Percentiles rank a stretch among this genome's conserved stretches.
Evolutionary conservation across 2,797 vertebrate species (phyloP).

Genomic region (Glyptemys insculpta): DNA sequence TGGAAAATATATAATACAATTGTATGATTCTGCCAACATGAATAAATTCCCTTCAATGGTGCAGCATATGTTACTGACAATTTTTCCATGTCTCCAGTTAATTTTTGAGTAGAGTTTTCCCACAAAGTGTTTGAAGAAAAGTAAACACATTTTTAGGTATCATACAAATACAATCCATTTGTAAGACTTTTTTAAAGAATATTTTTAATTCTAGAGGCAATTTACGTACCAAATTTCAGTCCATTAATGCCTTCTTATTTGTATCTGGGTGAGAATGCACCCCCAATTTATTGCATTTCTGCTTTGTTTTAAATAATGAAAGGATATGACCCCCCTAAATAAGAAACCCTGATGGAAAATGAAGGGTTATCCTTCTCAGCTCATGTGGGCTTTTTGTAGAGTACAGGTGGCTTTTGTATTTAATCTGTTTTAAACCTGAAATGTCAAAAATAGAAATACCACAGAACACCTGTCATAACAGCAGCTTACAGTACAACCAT

Average conservation of each 20-base stretch:
- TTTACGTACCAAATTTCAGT: not conserved
- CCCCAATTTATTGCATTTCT: not conserved
- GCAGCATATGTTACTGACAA: not conserved
- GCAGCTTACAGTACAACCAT: not conserved
- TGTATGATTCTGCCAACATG: not conserved
- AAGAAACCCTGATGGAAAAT: not conserved
- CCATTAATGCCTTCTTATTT: fast-evolving
- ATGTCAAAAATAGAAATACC: slow-evolving; percentile 67
- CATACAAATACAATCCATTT: not conserved
- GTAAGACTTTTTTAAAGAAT: not conserved
- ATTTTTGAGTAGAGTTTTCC: not conserved
- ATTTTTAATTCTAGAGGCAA: not conserved
- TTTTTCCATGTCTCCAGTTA: not conserved
- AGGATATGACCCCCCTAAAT: not conserved
- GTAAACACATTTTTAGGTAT: not conserved
- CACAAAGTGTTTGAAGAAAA: not conserved
- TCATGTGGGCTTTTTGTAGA: not conserved
- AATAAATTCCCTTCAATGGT: not conserved
- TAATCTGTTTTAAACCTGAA: not conserved
- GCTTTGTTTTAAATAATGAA: not conserved
- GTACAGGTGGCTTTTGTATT: slow-evolving; percentile 46
- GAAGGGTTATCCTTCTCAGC: not conserved
- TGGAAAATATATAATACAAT: not conserved
- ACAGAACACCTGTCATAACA: slow-evolving; percentile 54
- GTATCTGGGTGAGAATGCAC: fast-evolving